Percentiles rank a stretch among this genome's conserved stretches.
These are phyloP conservation scores for Lysandra bellargus DNA, from an alignment of 2,888 invertebrate species.

Conservation along the genomic window DNA sequence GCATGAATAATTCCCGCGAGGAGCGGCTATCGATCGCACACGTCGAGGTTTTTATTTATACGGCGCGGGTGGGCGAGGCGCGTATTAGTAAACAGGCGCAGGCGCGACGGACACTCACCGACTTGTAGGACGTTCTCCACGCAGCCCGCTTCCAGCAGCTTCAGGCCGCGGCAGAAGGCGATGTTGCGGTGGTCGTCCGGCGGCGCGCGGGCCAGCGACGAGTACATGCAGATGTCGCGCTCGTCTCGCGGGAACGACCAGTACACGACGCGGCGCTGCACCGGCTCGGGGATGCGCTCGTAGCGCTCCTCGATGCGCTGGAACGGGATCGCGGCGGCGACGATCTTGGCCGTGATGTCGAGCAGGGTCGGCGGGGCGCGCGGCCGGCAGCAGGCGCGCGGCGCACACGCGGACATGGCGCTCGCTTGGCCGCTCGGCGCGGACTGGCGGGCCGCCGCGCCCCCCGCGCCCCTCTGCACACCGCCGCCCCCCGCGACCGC, in stretches of 20 bases:
- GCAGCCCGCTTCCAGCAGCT: slow-evolving; percentile 89
- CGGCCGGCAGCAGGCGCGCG: slow-evolving; percentile 78
- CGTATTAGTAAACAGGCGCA: slow-evolving; percentile 81
- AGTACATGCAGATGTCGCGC: slow-evolving; percentile 94
- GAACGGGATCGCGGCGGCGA: slow-evolving; percentile 91
- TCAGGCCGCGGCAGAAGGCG: slow-evolving; percentile 92
- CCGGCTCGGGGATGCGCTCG: slow-evolving; percentile 93
- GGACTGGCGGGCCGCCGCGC: slow-evolving; percentile 65
- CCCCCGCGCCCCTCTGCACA: slow-evolving; percentile 41
- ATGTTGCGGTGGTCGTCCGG: slow-evolving; percentile 88
- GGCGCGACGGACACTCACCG: slow-evolving; percentile 85
- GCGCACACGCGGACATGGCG: slow-evolving; percentile 77
- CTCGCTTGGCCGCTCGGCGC: slow-evolving; percentile 78
- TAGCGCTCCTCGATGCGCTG: slow-evolving; percentile 93
- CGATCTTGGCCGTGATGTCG: slow-evolving; percentile 91
- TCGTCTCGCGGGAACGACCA: slow-evolving; percentile 95
- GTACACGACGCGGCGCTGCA: slow-evolving; percentile 92
- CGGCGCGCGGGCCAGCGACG: slow-evolving; percentile 84
- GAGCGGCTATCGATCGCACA: slow-evolving; percentile 80
- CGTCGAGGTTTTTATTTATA: slow-evolving; percentile 80
- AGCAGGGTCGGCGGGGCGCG: slow-evolving; percentile 87
- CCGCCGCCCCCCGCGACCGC: slow-evolving; percentile 41
- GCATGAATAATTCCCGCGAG: slow-evolving; percentile 80
- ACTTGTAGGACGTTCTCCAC: slow-evolving; percentile 94
- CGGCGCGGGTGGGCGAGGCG: slow-evolving; percentile 79